Conservation (phyloP, 2,888 invertebrate species). For the Dioctria rufipes region DNA sequence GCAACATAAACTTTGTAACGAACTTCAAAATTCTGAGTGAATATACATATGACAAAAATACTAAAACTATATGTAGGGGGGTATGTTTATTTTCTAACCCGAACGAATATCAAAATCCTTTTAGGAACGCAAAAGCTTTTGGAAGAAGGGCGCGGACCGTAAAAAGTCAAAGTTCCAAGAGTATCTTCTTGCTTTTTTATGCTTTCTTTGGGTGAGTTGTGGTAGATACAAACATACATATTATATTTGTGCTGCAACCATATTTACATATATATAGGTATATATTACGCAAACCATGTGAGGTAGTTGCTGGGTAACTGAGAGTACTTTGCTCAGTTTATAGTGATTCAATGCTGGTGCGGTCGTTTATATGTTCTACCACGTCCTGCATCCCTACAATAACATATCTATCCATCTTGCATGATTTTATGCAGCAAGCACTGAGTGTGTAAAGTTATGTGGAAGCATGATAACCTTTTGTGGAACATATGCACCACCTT, state of each 20-base stretch:
- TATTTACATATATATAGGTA: no score
- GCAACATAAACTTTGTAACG: conserved; percentile 29
- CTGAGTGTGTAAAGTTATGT: conserved; percentile 30
- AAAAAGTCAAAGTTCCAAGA: conserved; percentile 16
- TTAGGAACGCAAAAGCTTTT: background rate
- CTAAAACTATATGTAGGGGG: background rate
- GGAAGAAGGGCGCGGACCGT: background rate
- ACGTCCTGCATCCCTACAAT: conserved; percentile 24
- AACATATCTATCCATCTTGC: conserved; percentile 42
- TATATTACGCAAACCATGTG: background rate
- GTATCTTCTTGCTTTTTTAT: conserved; percentile 17
- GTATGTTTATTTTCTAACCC: conserved; percentile 28
- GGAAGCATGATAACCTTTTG: conserved; percentile 34
- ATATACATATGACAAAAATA: conserved; percentile 16
- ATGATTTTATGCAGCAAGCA: conserved; percentile 42
- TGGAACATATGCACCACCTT: conserved; percentile 39
- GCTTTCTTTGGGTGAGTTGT: conserved; percentile 4
- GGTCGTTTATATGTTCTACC: conserved; percentile 34
- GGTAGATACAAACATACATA: conserved; percentile 21
- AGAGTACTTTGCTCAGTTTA: conserved; percentile 38
- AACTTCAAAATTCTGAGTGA: conserved; percentile 41
- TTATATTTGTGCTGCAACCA: no score
- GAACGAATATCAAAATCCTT: conserved; percentile 52
- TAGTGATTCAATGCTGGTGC: conserved; percentile 22
- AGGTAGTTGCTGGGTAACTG: conserved; percentile 9